phyloP scores from a whole-genome alignment of 2,797 vertebrate genomes.

The Thalassophryne amazonica region DNA sequence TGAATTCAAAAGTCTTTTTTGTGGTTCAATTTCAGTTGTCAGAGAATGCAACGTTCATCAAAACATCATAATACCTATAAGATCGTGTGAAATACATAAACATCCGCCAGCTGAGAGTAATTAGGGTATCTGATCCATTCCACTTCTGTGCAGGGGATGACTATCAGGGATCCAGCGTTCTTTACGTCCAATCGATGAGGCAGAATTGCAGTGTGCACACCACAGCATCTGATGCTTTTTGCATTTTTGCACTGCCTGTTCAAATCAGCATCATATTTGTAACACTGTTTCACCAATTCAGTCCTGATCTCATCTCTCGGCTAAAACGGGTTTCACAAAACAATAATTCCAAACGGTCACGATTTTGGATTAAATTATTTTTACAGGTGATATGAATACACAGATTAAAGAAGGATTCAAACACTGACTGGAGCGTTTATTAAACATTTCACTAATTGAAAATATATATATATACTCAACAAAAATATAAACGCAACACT shows the following conservation, averaged over 20 bases:
- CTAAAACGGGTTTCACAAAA: constrained; percentile 12
- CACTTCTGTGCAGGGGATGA: constrained; percentile 73
- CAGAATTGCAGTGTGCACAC: constrained; percentile 7
- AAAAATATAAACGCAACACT: too few species aligned
- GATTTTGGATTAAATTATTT: background rate
- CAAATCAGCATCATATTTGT: constrained; percentile 42
- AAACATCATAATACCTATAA: constrained; percentile 23
- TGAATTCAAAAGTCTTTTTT: background rate
- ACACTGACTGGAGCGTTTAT: too few species aligned
- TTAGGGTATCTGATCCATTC: constrained; percentile 68
- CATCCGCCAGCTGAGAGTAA: constrained; percentile 54
- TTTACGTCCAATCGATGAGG: constrained; percentile 45
- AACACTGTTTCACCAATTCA: constrained; percentile 41
- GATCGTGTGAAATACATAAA: constrained; percentile 33
- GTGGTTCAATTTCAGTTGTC: background rate
- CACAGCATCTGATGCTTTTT: constrained; percentile 40
- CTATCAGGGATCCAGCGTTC: constrained; percentile 59
- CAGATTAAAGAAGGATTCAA: too few species aligned
- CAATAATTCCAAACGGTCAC: constrained; percentile 7
- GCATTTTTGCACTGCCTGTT: constrained; percentile 49
- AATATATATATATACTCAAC: too few species aligned
- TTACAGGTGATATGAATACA: constrained; percentile 20
- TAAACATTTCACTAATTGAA: too few species aligned
- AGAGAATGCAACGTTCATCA: constrained; percentile 6
- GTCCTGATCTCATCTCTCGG: background rate